Base-by-base conservation (phyloP, 2,888 invertebrate genomes). In the Ectropis crepuscularia region DNA sequence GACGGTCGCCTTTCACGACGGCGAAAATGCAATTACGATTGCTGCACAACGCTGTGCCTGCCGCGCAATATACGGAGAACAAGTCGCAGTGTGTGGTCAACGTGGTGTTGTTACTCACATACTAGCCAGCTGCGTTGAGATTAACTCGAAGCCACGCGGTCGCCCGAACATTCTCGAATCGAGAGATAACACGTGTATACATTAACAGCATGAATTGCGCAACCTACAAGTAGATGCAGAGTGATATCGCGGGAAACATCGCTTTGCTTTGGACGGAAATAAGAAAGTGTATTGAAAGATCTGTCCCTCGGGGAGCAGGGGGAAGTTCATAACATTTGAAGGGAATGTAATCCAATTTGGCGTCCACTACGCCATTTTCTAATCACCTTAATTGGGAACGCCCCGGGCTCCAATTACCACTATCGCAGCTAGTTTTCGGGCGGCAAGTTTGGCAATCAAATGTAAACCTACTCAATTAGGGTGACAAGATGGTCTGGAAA, bases 111-210 rank as follows among this genome's bases (percentile, higher is more conserved):
- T 12, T 38, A 47, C 55, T 39, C 74, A 77, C 76, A 73, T 50
- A 43, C 61, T 41, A 39, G 64, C 72, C 71, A 65, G 72, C 69
- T 68, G 71, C 67, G 68, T 74, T 71, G 70, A 57, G 59, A 45
- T 70, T 70, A 69, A 73, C 78, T 82, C 80, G 78, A 73, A 78
- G 80, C 82, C 83, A 85, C 83, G 86, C 85, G 83, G 81, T 72
- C 79, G 75, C 73, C 54, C 73, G 89, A 90, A 89, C 79, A 70
- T 90, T 91, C 90, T 89, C 83, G 90, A 90, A 88, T 74, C 68
- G 76, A 85, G 86, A 89, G 89, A 70, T 68, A 88, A 87, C 88
- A 87, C 86, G 85, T 88, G 86, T 85, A 78, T 81, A 82, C 82
- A 83, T 79, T 84, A 82, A 83, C 75, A 75, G 78, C 79, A 77